Conservation (phyloP, 2,888 invertebrate species). For the Merodon equestris region DNA sequence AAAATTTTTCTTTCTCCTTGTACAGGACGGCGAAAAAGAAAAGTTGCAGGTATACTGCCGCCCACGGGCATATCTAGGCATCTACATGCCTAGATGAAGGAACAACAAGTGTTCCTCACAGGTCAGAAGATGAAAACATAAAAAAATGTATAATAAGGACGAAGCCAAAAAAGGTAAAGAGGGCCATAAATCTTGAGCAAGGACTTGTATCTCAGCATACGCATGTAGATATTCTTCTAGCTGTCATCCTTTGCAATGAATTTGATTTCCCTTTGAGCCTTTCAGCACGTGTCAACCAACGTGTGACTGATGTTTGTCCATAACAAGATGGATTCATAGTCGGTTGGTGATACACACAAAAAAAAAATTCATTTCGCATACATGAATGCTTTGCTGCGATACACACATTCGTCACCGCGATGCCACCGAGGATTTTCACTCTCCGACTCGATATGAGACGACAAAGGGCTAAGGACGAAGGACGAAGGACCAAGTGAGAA, state of each 20-base stretch:
- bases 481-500: not conserved
- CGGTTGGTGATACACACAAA: constrained; percentile 16
- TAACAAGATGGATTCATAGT: constrained; percentile 48
- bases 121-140: constrained; percentile 41
- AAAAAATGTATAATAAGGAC: constrained; percentile 24
- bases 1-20: no score
- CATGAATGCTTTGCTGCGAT: constrained; percentile 40
- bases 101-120: not conserved
- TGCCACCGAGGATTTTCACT: constrained; percentile 38
- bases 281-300: constrained; percentile 57
- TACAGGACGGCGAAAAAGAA: constrained; percentile 10
- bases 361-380: constrained; percentile 44
- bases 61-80: constrained; percentile 15
- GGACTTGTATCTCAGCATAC: not conserved
- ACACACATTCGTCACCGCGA: constrained; percentile 50
- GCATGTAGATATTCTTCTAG: constrained; percentile 22
- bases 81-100: not conserved
- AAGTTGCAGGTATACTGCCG: not conserved
- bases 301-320: constrained; percentile 64
- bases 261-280: constrained; percentile 57
- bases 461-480: not conserved
- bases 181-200: constrained; percentile 24
- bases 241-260: constrained; percentile 45
- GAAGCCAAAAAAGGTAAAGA: constrained; percentile 22
- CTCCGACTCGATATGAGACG: not conserved